Evolutionary conservation across 2,797 vertebrate genomes (phyloP).

Genomic region (Sebastes hopkinsi): DNA sequence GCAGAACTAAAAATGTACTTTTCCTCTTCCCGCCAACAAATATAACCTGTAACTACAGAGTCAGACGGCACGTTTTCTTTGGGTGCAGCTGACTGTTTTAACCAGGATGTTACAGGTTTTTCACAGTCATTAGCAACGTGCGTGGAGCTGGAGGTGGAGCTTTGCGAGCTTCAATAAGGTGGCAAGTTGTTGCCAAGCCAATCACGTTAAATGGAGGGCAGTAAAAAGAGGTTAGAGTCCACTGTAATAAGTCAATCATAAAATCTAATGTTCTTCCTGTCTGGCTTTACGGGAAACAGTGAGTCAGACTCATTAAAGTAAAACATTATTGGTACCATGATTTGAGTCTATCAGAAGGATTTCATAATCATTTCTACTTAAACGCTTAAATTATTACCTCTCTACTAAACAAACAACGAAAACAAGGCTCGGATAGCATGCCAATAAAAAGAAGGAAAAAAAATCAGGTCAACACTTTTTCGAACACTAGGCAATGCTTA

Average conservation of each 20-base stretch:
- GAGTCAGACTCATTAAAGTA: constrained; percentile 37
- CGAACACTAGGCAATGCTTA: constrained; percentile 48
- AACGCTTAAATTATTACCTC: constrained; percentile 5
- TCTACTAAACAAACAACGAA: constrained; percentile 4
- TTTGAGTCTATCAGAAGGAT: constrained; percentile 5
- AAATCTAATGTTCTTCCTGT: constrained; percentile 48
- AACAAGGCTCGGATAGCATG: constrained; percentile 69
- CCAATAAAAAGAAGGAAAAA: constrained; percentile 18
- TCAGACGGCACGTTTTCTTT: background rate
- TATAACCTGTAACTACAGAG: background rate
- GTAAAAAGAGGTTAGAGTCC: constrained; percentile 67
- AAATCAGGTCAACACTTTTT: constrained; percentile 34
- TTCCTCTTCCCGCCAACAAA: background rate
- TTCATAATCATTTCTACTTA: background rate
- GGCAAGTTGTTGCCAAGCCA: constrained; percentile 35
- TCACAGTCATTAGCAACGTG: background rate
- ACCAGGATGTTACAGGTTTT: constrained; percentile 27
- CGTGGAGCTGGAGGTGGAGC: constrained; percentile 11
- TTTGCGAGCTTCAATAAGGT: constrained; percentile 20
- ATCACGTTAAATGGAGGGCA: constrained; percentile 39
- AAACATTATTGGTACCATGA: constrained; percentile 21
- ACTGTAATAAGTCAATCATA: constrained; percentile 63
- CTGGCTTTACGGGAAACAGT: constrained; percentile 27
- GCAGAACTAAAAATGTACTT: background rate
- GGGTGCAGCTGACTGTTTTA: background rate